Evolutionary conservation across 2,797 vertebrate genomes (phyloP), one percentile per base, ranked within the genome.

Genomic region (Platalea minor): DNA sequence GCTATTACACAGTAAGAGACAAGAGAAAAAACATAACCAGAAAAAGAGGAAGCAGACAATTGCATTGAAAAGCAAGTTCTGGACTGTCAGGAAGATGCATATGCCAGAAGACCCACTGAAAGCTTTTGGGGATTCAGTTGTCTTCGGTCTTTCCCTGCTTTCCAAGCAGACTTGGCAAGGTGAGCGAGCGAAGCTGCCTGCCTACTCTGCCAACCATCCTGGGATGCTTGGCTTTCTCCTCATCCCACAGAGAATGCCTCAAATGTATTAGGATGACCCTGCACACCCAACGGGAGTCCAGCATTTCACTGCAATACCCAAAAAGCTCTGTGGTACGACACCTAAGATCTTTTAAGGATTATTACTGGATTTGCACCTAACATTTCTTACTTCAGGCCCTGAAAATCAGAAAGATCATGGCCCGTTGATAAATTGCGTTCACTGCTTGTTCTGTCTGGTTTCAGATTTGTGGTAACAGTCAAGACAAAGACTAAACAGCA

Each of bases 201-300:
- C 18, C 29, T 75, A 14, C 56, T 50, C 65, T 77, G 46, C 17
- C 41, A 67, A 24, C 28, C 9, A 17, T 13, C 33, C 46, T 23
- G 25, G 31, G 50, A 83, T 0, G 9, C 10, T 33, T 29, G 33
- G 23, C 46, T 68, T 85, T 41, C 37, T 80, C 13, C 68, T 28
- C 7, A 7, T 70, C 56, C 18, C 63, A 79, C 11, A 33, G 13
- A 46, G n/a, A 75, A 80, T 16, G 31, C 18, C 31, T 59, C 67
- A 53, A 35, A n/a, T 1, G 1, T 10, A 28, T 10, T 3, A 45
- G 19, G 9, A 65, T 45, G 25, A n/a, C 17, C 13, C 20, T n/a
- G 10, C 37, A 19, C 0, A 1, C 8, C 25, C 43, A 51, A 16
- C 1, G 0, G 8, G n/a, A 65, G 56, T 6, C 17, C 54, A 45